Conservation (phyloP, 2,113 vertebrate species). For the Bucco capensis region DNA sequence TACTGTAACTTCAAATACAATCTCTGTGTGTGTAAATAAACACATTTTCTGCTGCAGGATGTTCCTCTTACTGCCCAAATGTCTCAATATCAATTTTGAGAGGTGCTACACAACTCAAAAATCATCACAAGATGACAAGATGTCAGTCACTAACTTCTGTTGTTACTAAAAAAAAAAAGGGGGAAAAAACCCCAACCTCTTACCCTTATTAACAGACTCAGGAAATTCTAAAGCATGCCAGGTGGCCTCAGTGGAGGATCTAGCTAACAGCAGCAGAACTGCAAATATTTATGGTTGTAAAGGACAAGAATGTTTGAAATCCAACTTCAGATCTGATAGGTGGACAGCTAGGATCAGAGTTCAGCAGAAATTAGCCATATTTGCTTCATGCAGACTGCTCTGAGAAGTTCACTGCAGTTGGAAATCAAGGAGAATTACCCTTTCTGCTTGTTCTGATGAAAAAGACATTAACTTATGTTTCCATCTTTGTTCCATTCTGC, state of each 20-base stretch:
- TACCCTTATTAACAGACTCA: background rate
- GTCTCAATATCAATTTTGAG: background rate
- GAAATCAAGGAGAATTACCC: background rate
- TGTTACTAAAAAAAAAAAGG: background rate
- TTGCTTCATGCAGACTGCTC: background rate
- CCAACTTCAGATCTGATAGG: background rate
- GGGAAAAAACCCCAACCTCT: background rate
- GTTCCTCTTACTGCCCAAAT: background rate
- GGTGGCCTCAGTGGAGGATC: background rate
- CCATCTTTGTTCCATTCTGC: background rate
- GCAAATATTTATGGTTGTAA: background rate
- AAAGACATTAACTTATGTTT: background rate
- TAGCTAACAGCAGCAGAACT: background rate
- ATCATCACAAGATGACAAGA: background rate
- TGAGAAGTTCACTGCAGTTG: background rate
- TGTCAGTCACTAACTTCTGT: background rate
- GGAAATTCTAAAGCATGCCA: background rate
- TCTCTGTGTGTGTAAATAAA: background rate
- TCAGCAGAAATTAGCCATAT: background rate
- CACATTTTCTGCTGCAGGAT: background rate
- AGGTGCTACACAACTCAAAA: background rate
- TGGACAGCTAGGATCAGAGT: background rate
- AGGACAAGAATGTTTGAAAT: background rate
- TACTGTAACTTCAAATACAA: background rate
- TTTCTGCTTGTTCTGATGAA: background rate